Evolutionary conservation across 1,140 invertebrate genomes (phyloP), one percentile per base, ranked within the genome.

Genomic region (Caerostris darwini): DNA sequence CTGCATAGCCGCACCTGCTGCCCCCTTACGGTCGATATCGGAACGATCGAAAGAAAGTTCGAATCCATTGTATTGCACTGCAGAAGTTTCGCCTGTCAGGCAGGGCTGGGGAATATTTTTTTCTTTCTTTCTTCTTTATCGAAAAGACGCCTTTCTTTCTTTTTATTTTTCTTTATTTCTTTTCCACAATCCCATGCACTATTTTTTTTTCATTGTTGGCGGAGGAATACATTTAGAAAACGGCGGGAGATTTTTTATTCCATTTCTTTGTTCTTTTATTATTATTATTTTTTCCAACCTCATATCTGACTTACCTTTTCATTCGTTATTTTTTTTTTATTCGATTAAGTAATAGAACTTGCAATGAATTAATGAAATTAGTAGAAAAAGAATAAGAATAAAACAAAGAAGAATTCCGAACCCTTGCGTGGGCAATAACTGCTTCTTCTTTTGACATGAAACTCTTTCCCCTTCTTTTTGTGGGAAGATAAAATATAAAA

Each of bases 21-120:
- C 91, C 91, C 91, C 82, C 91, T 92, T 8, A 53, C 91, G 91
- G 91, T 92, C 91, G 81, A 92, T 92, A 92, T 57, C 57, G 81
- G 14, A 83, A 86, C 91, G 91, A 92, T 92, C 91, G 91, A 91
- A 91, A 58, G 56, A 19, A 34, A 57, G 77, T 91, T 91, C 77
- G 59, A 77, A 91, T 91, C 90, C 53, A 91, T 81, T 91, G 90
- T 61, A 81, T 91, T 91, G 90, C 59, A 5, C 90, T 82, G 67
- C 54, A 69, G 87, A 61, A 50, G 69, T n/a, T 50, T 85, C 8
- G 12, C 58, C 59, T 64, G 86, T 88, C 14, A 54, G 12, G 8
- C 54, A 4, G 17, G 82, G 53, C 50, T 14, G 34, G 86, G 50
- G 86, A 88, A 64, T 88, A 88, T 59, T 88, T 64, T 61, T 58